These are phyloP conservation scores for Iphiclides podalirius DNA, from an alignment of 2,888 invertebrate genomes.

Conservation along the genomic window DNA sequence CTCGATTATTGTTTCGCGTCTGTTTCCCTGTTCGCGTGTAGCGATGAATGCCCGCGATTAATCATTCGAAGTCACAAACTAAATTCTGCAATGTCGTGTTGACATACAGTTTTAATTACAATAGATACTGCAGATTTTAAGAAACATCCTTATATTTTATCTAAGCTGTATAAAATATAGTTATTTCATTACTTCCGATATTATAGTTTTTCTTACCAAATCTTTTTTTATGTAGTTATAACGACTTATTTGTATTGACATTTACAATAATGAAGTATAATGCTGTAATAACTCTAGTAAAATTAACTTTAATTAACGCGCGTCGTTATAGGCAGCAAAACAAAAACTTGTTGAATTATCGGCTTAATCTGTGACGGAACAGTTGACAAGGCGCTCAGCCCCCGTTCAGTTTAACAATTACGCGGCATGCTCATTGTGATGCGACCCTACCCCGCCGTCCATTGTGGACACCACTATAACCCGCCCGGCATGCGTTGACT, in stretches of 20 bases:
- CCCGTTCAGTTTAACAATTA: slow-evolving; percentile 78
- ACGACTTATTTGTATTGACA: too few species aligned
- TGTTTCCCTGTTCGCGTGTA: slow-evolving; percentile 16
- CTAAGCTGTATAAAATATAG: too few species aligned
- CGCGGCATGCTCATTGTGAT: slow-evolving; percentile 73
- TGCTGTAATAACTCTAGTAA: background rate
- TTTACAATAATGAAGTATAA: too few species aligned
- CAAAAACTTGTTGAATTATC: slow-evolving; percentile 31
- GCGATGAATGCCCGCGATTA: too few species aligned
- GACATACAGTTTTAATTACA: too few species aligned
- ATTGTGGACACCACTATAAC: slow-evolving; percentile 69
- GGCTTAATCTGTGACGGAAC: slow-evolving; percentile 63
- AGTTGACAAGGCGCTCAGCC: slow-evolving; percentile 76
- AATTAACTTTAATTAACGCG: slow-evolving; percentile 10
- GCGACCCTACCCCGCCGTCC: slow-evolving; percentile 69
- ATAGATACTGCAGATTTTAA: too few species aligned
- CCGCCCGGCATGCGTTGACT: slow-evolving; percentile 45
- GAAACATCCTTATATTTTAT: too few species aligned
- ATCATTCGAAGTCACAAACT: too few species aligned
- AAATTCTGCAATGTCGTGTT: too few species aligned
- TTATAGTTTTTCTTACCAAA: too few species aligned
- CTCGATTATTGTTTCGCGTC: slow-evolving; percentile 22
- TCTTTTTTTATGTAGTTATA: too few species aligned
- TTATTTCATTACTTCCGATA: too few species aligned
- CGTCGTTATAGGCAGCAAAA: slow-evolving; percentile 18